Conservation (phyloP, 2,888 invertebrate genomes). For the Volucella inflata region DNA sequence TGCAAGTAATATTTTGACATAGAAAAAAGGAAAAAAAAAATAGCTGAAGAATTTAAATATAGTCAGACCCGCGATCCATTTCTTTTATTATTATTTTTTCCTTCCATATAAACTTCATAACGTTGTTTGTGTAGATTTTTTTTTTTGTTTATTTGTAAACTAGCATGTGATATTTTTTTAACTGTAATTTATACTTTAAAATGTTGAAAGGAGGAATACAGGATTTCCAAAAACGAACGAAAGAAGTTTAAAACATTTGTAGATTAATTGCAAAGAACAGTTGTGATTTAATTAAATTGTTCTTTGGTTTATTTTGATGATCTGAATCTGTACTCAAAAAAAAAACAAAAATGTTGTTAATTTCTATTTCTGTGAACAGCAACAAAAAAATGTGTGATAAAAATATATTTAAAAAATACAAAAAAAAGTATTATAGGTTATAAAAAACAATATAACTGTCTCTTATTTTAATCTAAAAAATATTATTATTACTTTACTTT, state of each 20-base stretch:
- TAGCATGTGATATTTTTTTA: conserved; percentile 73
- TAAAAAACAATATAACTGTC: conserved; percentile 25
- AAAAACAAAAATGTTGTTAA: conserved; percentile 38
- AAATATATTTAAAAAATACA: conserved; percentile 63
- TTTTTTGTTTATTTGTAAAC: conserved; percentile 57
- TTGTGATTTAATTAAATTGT: too few species aligned
- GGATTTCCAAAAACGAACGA: neutral
- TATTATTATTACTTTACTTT: too few species aligned
- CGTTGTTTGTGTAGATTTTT: conserved; percentile 47
- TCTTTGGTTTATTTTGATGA: too few species aligned
- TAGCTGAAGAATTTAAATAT: conserved; percentile 37
- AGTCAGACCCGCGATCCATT: conserved; percentile 33
- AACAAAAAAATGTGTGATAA: conserved; percentile 75
- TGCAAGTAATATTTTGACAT: conserved; percentile 22
- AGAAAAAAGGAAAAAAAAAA: neutral
- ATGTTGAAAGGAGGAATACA: conserved; percentile 28
- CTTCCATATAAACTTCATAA: conserved; percentile 41
- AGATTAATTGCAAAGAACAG: too few species aligned
- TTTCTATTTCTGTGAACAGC: conserved; percentile 67
- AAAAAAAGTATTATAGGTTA: conserved; percentile 75
- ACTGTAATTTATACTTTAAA: conserved; percentile 58
- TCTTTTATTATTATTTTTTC: conserved; percentile 25
- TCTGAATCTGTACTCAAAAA: neutral
- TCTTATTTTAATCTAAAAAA: neutral
- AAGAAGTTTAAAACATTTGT: too few species aligned